These are phyloP conservation scores for Cyprinodon diabolis DNA, from an alignment of 2,797 vertebrate species.

Conservation along the genomic window DNA sequence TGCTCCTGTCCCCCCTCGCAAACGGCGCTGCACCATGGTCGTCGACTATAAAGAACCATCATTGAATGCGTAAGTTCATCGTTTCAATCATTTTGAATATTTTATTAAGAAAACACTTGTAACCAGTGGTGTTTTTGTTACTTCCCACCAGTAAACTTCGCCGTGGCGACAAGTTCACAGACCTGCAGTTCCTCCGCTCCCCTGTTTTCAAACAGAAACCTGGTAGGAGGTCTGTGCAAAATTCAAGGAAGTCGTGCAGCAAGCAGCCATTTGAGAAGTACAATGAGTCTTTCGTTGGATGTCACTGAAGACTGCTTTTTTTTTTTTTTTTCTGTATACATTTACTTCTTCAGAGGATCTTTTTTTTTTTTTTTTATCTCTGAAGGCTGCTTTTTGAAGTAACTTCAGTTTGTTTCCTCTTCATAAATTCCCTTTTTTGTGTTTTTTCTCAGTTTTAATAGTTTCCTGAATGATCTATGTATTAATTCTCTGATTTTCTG, in stretches of 20 bases:
- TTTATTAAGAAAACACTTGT: neutral
- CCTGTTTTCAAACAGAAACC: conserved; percentile 88
- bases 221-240: conserved; percentile 56
- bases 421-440: neutral
- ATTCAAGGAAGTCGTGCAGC: conserved; percentile 68
- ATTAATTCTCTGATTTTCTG: conserved; percentile 1
- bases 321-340: neutral
- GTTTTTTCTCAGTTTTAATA: neutral
- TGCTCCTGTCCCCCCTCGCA: conserved; percentile 60
- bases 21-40: conserved; percentile 82
- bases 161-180: conserved; percentile 93
- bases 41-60: conserved; percentile 92
- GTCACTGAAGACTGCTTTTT: conserved; percentile 52
- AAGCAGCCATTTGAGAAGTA: conserved; percentile 74
- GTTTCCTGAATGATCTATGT: conserved; percentile 20
- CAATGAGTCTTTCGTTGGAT: conserved; percentile 84
- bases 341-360: neutral
- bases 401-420: conserved; percentile 22
- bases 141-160: conserved; percentile 87
- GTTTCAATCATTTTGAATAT: neutral
- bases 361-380: neutral
- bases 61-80: conserved; percentile 74
- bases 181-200: conserved; percentile 88
- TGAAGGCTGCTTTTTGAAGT: neutral
- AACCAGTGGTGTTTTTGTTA: conserved; percentile 5